Conservation (phyloP, 2,888 invertebrate genomes). For the Dicyrtomina minuta region DNA sequence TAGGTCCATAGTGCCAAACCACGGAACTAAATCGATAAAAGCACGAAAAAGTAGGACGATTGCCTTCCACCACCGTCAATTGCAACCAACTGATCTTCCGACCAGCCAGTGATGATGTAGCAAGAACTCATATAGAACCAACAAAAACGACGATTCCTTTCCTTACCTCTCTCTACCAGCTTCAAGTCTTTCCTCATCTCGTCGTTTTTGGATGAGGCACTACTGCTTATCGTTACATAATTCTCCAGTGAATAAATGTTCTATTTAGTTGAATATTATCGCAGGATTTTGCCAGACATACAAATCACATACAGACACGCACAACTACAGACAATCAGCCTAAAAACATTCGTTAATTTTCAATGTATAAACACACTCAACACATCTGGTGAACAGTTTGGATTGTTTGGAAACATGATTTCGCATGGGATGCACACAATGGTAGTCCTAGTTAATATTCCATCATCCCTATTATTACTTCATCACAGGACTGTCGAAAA, state of each 20-base stretch:
- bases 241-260: conserved; percentile 24
- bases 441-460: no score
- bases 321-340: no score
- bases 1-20: conserved; percentile 1
- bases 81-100: conserved; percentile 27
- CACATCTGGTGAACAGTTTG: no score
- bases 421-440: no score
- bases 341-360: no score
- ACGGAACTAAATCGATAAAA: conserved; percentile 37
- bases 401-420: no score
- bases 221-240: conserved; percentile 9
- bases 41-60: conserved; percentile 37
- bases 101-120: conserved; percentile 22
- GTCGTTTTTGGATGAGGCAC: background rate
- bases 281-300: background rate
- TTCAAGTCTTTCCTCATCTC: conserved; percentile 11
- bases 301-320: background rate
- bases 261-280: conserved; percentile 21
- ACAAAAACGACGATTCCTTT: background rate
- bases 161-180: conserved; percentile 13
- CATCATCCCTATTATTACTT: no score
- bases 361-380: no score
- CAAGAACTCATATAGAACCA: background rate
- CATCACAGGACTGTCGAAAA: no score
- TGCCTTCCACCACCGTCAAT: conserved; percentile 25